phyloP scores from a whole-genome alignment of 2,797 vertebrate species.

The Betta splendens region DNA sequence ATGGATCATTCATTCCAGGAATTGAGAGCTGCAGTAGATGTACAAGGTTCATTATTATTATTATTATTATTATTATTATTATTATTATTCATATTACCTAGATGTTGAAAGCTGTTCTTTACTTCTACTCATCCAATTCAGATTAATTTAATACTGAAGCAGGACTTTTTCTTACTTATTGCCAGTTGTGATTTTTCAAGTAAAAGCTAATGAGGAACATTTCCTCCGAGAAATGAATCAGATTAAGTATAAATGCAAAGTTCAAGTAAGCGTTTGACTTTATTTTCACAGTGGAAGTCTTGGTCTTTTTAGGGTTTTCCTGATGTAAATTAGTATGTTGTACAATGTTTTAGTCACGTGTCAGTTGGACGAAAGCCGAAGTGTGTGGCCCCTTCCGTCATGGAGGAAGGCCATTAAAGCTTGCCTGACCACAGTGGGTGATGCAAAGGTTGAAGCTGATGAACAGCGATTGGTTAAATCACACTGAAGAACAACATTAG shows the following conservation, averaged over 20 bases:
- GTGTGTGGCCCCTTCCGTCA: neutral
- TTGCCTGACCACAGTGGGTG: neutral
- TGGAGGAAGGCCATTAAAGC: conserved; percentile 1
- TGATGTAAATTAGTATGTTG: no score
- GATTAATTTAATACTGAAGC: neutral
- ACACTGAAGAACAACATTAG: neutral
- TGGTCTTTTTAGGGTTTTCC: neutral
- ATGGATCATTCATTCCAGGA: no score
- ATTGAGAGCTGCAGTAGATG: no score
- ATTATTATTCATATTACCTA: no score
- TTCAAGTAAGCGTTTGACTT: neutral
- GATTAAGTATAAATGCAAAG: neutral
- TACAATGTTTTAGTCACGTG: neutral
- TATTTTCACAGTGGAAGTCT: neutral
- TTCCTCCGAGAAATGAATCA: neutral
- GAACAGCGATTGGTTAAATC: conserved; percentile 21
- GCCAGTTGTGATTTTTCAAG: neutral
- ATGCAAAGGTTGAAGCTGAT: conserved; percentile 3
- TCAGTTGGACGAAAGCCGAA: conserved; percentile 2
- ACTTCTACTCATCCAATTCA: neutral
- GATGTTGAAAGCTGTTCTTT: neutral
- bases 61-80: no score
- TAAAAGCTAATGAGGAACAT: neutral
- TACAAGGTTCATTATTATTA: no score
- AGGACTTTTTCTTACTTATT: neutral